Conservation (phyloP, 1,140 invertebrate species). For the Diorhabda elongata region DNA sequence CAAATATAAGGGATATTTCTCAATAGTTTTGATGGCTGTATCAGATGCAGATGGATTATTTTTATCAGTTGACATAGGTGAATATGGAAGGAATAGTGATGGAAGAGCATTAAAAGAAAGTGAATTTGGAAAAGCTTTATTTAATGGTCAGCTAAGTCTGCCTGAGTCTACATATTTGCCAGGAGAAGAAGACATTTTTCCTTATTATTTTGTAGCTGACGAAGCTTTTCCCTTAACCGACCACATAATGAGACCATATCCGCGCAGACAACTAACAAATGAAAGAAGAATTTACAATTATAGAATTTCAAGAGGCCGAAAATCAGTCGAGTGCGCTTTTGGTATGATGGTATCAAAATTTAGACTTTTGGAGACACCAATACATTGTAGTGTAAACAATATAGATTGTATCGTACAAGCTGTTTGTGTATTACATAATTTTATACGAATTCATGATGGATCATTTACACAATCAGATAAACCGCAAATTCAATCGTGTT, state of each 20-base stretch:
- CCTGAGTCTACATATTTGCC: constrained; percentile 32
- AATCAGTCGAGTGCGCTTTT: constrained; percentile 47
- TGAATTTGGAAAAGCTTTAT: constrained; percentile 35
- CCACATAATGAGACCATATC: constrained; percentile 48
- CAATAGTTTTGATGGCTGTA: constrained; percentile 34
- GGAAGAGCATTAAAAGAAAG: constrained; percentile 10
- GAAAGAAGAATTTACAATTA: constrained; percentile 43
- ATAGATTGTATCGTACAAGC: too few species aligned
- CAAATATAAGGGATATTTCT: constrained; percentile 40
- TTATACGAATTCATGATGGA: too few species aligned
- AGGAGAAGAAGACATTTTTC: constrained; percentile 12
- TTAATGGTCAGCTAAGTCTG: constrained; percentile 25
- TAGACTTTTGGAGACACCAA: constrained; percentile 43
- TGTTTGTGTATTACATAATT: too few species aligned
- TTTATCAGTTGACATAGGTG: constrained; percentile 11
- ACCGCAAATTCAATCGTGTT: too few species aligned
- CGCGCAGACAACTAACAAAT: constrained; percentile 35
- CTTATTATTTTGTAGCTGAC: constrained; percentile 45
- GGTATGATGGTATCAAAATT: constrained; percentile 45
- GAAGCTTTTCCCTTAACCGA: constrained; percentile 46
- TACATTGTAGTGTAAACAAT: too few species aligned
- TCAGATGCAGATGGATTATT: constrained; percentile 34
- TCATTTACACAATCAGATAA: too few species aligned
- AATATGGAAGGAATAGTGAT: constrained; percentile 13
- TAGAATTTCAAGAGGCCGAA: constrained; percentile 44